Evolutionary conservation across 53 echinoderm and acorn worm genomes (phyloP).

Genomic region (Echinometra lucunter): DNA sequence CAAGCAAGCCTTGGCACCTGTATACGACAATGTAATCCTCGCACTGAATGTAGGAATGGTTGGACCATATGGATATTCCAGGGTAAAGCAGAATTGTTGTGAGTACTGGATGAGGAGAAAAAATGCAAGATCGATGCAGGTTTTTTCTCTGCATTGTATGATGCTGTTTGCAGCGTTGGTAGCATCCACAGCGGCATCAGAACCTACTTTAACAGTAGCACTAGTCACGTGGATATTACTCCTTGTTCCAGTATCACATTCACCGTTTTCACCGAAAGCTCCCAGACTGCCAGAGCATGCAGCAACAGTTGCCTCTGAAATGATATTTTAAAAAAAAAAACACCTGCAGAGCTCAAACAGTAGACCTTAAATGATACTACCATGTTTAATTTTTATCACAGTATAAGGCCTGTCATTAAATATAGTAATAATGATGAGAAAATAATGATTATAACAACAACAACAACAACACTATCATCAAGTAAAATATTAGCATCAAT

Average conservation of each 20-base stretch:
- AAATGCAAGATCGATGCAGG: neutral
- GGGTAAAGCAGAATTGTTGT: neutral
- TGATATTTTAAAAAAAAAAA: too few relatives aligned
- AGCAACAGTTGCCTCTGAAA: neutral
- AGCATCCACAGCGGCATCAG: neutral
- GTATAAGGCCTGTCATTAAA: too few relatives aligned
- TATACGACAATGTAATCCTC: too few relatives aligned
- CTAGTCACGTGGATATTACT: neutral
- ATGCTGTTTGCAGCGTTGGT: neutral
- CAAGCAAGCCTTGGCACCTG: too few relatives aligned
- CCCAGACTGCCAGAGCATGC: neutral
- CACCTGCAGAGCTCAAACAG: too few relatives aligned
- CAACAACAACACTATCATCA: too few relatives aligned
- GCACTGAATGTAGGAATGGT: neutral
- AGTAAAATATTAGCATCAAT: too few relatives aligned
- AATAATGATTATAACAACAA: too few relatives aligned
- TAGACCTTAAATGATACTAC: too few relatives aligned
- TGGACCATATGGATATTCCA: neutral
- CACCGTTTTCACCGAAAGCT: neutral
- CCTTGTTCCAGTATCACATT: neutral
- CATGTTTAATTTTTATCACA: too few relatives aligned
- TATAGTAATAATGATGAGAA: too few relatives aligned
- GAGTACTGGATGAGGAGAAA: conserved; percentile 22
- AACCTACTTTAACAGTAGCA: neutral
- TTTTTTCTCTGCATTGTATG: neutral